Percentiles rank a stretch among this genome's conserved stretches.
phyloP scores from a whole-genome alignment of 2,113 vertebrate species.

The Dolichotis patagonum region DNA sequence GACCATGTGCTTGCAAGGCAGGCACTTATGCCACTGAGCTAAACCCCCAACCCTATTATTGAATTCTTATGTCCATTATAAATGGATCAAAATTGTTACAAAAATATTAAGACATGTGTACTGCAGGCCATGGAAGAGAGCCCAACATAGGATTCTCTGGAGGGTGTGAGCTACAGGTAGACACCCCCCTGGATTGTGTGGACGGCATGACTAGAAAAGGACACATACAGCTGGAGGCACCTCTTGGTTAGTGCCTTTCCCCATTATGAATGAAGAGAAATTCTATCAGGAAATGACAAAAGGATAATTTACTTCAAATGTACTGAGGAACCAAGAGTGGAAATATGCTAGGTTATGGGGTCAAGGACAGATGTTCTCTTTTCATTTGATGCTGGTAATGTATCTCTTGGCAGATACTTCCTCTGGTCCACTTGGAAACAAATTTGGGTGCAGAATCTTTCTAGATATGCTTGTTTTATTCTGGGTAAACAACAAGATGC shows the following conservation, averaged over 20 bases:
- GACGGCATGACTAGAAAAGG: not conserved
- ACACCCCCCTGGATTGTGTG: not conserved
- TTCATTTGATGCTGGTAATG: not conserved
- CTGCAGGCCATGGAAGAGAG: not conserved
- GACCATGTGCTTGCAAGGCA: too few relatives aligned
- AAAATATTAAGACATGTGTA: not conserved
- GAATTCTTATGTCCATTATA: not conserved
- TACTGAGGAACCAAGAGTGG: not conserved
- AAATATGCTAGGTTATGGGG: not conserved
- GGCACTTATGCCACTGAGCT: too few relatives aligned
- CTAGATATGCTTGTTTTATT: not conserved
- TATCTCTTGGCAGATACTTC: not conserved
- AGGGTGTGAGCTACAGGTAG: not conserved
- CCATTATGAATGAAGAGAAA: not conserved
- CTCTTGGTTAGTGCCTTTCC: not conserved
- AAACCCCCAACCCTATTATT: too few relatives aligned
- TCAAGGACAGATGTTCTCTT: not conserved
- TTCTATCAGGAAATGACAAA: not conserved
- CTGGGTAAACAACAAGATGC: not conserved
- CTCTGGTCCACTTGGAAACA: not conserved
- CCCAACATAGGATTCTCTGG: too few relatives aligned
- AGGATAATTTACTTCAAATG: not conserved
- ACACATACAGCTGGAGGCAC: not conserved
- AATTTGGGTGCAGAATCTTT: not conserved
- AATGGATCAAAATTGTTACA: not conserved